These are phyloP conservation scores for Pachypsylla venusta DNA, from an alignment of 1,140 invertebrate genomes.

Conservation along the genomic window DNA sequence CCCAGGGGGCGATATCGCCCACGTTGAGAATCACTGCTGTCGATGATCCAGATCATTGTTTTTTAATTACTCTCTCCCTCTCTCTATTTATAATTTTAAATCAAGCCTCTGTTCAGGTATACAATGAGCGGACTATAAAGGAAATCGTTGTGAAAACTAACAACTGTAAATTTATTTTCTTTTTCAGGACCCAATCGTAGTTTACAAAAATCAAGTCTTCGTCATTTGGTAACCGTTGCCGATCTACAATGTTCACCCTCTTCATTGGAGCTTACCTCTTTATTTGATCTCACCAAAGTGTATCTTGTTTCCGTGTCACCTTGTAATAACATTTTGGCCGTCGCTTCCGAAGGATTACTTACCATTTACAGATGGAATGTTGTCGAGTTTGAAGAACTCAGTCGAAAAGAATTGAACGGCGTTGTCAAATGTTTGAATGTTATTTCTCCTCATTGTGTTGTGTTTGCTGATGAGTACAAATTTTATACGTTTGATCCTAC, in stretches of 20 bases:
- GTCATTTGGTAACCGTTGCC: neutral
- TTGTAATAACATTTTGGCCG: neutral
- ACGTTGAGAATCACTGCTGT: too few species aligned
- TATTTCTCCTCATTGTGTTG: neutral
- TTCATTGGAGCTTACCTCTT: neutral
- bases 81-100: too few species aligned
- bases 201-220: neutral
- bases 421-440: neutral
- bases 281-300: neutral
- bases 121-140: too few species aligned
- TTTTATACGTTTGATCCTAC: slow-evolving; percentile 1
- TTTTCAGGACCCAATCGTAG: neutral
- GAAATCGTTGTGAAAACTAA: neutral
- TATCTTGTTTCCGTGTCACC: neutral
- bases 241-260: neutral
- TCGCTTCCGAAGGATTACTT: neutral
- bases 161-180: neutral
- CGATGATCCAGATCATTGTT: too few species aligned
- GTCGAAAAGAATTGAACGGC: neutral
- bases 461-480: neutral
- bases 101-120: too few species aligned
- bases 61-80: too few species aligned
- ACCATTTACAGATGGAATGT: neutral
- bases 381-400: neutral
- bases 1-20: too few species aligned